These are phyloP conservation scores for Pogonognathellus flavescens DNA, from an alignment of 1,140 invertebrate species.

Conservation along the genomic window DNA sequence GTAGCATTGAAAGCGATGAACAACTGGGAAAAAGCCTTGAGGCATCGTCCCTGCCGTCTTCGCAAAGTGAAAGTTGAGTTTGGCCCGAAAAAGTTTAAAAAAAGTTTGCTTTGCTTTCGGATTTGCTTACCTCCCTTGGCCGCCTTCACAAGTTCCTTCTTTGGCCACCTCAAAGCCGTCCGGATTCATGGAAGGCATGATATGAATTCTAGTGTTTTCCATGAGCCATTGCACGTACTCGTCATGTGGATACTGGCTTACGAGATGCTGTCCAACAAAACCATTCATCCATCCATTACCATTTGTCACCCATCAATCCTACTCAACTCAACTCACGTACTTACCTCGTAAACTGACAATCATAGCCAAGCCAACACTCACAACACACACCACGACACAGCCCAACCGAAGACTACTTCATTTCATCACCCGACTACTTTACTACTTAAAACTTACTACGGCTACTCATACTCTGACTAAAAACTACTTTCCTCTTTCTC, in stretches of 20 bases:
- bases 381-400: not conserved
- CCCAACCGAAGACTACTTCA: not conserved
- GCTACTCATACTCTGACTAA: not conserved
- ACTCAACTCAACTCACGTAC: conserved; percentile 16
- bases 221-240: conserved; percentile 86
- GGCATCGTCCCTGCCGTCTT: not conserved
- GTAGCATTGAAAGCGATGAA: not conserved
- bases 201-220: conserved; percentile 91
- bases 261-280: conserved; percentile 78
- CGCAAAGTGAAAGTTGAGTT: conserved; percentile 26
- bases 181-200: conserved; percentile 93
- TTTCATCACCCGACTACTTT: not conserved
- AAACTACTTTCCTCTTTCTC: not conserved
- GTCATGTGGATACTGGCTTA: conserved; percentile 84
- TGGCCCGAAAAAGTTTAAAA: not conserved
- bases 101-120: not conserved
- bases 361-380: not conserved
- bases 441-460: too few species aligned
- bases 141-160: conserved; percentile 88
- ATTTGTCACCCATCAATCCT: conserved; percentile 49
- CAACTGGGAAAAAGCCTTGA: not conserved
- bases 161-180: conserved; percentile 89
- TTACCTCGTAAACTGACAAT: conserved; percentile 36
- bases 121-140: conserved; percentile 80
- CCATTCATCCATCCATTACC: conserved; percentile 33